Evolutionary conservation across 2,797 vertebrate genomes (phyloP), one percentile per base, ranked within the genome.

Genomic region (Margarornis squamiger): DNA sequence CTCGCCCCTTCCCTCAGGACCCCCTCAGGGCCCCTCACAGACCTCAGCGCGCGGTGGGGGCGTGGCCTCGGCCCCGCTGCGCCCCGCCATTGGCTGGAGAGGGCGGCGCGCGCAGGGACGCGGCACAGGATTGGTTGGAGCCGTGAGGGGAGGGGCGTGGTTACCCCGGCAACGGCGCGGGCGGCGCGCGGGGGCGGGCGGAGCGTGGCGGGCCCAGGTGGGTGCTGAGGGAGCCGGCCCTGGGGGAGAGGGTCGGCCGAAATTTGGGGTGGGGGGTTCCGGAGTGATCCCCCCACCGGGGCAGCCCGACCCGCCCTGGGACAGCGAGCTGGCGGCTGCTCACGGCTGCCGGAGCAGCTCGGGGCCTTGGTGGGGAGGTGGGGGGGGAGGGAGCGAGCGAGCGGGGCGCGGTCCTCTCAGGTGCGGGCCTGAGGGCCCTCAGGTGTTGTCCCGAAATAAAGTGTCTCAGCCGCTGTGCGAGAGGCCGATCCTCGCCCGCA

Each of bases 1-100:
- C 11, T 1, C 2, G 1, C 34, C 1, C 3, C 1, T 0, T 1
- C 10, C 32, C 46, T 48, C 46, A 48, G 11, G 12, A 7, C 6
- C 12, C 22, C 12, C 30, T n/a, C 20, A n/a, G 23, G 23, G 21
- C 14, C 48, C 48, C 48, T 24, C 23, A 23, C 13, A 24, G 46
- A 24, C 24, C 45, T 46, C 45, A 22, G 45, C 45, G 21, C 45
- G 45, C 45, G 21, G 19, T 3, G 21, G 43, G 21, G 21, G 45
- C 45, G 45, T 46, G 45, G 45, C 21, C 45, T 22, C 11, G 45
- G 5, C 21, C 45, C 21, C 45, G 45, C 45, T 21, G 45, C 45
- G 45, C 41, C 46, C 6, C 14, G 34, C 9, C 1, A 26, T 9
- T 38, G 70, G 74, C 24, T 59, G 51, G 66, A 65, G 67, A 1